Percentiles rank a stretch among this genome's conserved stretches.
phyloP scores from a whole-genome alignment of 2,113 vertebrate species.

The Amphilophus citrinellus region DNA sequence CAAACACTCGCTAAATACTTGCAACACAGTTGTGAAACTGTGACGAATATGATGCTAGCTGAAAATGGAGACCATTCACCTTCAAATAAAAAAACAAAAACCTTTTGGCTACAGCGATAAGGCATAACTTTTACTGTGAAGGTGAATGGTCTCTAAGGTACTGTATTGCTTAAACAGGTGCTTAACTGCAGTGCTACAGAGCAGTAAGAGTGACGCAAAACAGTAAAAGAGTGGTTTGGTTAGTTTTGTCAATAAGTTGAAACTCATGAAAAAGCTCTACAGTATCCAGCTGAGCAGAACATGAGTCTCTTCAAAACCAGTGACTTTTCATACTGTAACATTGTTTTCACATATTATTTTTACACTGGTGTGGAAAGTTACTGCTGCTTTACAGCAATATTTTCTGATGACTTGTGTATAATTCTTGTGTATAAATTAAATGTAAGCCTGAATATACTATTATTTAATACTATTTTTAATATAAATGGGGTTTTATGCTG shows the following conservation, averaged over 20 bases:
- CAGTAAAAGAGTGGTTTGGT: too few relatives aligned
- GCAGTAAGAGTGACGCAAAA: neutral
- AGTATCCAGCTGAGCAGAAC: too few relatives aligned
- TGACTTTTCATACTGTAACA: neutral
- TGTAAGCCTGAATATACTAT: neutral
- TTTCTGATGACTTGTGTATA: neutral
- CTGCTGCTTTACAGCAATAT: neutral
- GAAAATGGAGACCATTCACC: too few relatives aligned
- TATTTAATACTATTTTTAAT: neutral
- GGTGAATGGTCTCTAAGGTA: neutral
- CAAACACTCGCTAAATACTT: neutral
- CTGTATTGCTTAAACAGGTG: too few relatives aligned
- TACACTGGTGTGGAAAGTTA: neutral
- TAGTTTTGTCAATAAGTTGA: too few relatives aligned
- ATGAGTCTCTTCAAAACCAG: fast-evolving
- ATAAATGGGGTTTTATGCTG: neutral
- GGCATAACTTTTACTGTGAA: too few relatives aligned
- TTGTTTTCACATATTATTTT: neutral
- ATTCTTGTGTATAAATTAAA: neutral
- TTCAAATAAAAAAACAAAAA: too few relatives aligned
- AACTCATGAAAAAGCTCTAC: too few relatives aligned
- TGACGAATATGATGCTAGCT: too few relatives aligned
- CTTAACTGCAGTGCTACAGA: neutral
- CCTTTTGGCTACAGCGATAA: too few relatives aligned
- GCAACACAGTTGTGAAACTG: too few relatives aligned